These are phyloP conservation scores for Halesus radiatus DNA, from an alignment of 1,140 invertebrate species.

Conservation along the genomic window DNA sequence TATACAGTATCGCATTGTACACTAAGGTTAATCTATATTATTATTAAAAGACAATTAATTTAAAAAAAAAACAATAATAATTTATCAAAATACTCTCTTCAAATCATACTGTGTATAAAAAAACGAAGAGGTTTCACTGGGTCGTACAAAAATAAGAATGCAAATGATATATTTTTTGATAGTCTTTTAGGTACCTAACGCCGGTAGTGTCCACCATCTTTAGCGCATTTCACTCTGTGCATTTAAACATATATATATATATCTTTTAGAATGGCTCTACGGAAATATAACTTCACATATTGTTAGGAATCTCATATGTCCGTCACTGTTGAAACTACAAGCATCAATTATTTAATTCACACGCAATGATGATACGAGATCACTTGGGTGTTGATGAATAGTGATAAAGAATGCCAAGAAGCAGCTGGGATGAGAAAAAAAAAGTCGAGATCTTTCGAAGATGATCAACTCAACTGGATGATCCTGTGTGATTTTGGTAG, in stretches of 20 bases:
- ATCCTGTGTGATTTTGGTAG: too few relatives aligned
- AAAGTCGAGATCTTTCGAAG: too few relatives aligned
- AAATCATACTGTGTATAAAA: background rate
- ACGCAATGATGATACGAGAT: too few relatives aligned
- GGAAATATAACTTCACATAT: constrained; percentile 1
- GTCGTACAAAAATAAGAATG: constrained; percentile 22
- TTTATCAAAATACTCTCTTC: background rate
- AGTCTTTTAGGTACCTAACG: too few relatives aligned
- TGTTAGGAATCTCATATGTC: background rate
- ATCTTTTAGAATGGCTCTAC: constrained; percentile 12
- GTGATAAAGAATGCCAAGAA: too few relatives aligned
- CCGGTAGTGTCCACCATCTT: too few relatives aligned
- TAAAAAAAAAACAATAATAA: background rate
- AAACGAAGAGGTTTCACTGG: constrained; percentile 19
- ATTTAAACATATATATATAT: background rate
- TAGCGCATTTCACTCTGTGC: background rate
- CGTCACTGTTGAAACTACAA: too few relatives aligned
- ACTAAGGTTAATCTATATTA: background rate
- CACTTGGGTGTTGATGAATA: too few relatives aligned
- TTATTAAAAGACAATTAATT: background rate
- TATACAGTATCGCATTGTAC: background rate
- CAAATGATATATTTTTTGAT: constrained; percentile 11
- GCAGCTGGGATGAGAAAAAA: too few relatives aligned
- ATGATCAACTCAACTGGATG: too few relatives aligned
- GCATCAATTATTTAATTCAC: too few relatives aligned